Evolutionary conservation across 2,113 vertebrate species (phyloP), one percentile per base, ranked within the genome.

Genomic region (Alouatta palliata): DNA sequence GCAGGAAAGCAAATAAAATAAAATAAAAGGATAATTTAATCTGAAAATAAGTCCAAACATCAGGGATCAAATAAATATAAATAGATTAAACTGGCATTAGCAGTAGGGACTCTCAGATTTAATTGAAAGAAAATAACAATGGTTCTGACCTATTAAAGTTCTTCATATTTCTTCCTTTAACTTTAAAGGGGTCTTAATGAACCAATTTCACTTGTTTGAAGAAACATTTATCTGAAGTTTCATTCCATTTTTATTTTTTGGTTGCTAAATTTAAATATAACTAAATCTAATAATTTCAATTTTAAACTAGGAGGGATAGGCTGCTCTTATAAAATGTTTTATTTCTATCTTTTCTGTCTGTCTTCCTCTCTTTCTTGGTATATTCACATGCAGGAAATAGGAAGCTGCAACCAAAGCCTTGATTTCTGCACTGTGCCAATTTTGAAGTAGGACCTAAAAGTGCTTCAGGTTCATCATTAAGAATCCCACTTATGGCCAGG

Each of bases 51-150:
- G 19, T 75, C 21, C 21, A 13, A 58, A 87, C 58, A 80, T 35
- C 23, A n/a, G 40, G 12, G 40, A 89, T 95, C 45, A 43, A 91
- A 94, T 91, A 73, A 91, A 68, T 81, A 81, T 61, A 81, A 93
- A 75, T 40, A 93, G 43, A 83, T 88, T 91, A 80, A 89, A n/a
- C 11, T 89, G 94, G 71, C 45, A 43, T 94, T 52, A 79, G 88
- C n/a, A 73, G 30, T 54, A 89, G 40, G 82, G 37, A 90, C 43
- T 17, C 35, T 88, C 47, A 23, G 30, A 80, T 84, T 95, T 85
- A 90, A 91, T 49, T 61, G 68, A 85, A 89, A 80, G 45, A 87
- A 87, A 73, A 61, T 90, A 87, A 75, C 35, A 68, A 40, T 75
- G 25, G 10, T 83, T 83, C 81, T 90, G 37, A 71, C 70, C 19